Conservation (phyloP, 1,140 invertebrate species). For the Vollenhovia emeryi region DNA sequence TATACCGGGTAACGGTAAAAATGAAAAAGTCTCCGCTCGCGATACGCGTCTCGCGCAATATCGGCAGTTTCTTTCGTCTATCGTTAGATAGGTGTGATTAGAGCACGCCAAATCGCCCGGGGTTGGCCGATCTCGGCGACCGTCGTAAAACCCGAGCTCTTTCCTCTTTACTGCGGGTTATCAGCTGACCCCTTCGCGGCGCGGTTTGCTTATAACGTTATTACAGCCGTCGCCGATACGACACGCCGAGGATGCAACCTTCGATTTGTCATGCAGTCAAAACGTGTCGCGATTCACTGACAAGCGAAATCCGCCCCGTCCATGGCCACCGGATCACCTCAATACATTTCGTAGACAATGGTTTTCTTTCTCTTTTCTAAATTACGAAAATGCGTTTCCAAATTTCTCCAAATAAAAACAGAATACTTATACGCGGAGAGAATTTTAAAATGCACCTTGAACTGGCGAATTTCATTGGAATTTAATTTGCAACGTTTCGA, state of each 20-base stretch:
- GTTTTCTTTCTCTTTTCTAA: no score
- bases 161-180: constrained; percentile 51
- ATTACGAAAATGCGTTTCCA: no score
- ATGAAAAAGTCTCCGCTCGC: neutral
- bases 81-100: constrained; percentile 33
- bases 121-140: neutral
- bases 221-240: constrained; percentile 54
- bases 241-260: constrained; percentile 55
- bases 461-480: no score
- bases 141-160: constrained; percentile 32
- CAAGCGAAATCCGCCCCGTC: neutral
- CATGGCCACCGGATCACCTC: neutral
- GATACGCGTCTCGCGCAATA: neutral
- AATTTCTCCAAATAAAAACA: no score
- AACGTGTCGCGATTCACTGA: constrained; percentile 55
- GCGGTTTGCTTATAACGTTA: constrained; percentile 50
- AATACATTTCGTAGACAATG: no score
- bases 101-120: neutral
- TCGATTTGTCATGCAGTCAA: constrained; percentile 62
- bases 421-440: no score
- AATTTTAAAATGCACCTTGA: no score
- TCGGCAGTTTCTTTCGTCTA: neutral
- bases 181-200: constrained; percentile 54
- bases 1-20: neutral
- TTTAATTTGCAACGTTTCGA: no score